phyloP scores from a whole-genome alignment of 2,888 invertebrate genomes.

The Lepidochrysops patricia region DNA sequence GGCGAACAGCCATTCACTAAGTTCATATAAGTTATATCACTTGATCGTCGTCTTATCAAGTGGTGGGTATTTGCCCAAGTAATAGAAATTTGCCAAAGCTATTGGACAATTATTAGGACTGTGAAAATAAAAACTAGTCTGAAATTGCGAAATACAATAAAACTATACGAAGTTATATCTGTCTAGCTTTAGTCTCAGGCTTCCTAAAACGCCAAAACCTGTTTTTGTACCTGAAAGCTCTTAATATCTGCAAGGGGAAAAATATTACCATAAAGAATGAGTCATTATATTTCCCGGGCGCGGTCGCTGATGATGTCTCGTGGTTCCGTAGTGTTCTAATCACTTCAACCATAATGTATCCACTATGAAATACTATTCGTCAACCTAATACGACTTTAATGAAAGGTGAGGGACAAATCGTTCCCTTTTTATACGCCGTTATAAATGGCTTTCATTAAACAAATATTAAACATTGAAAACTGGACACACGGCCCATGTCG shows the following conservation, averaged over 20 bases:
- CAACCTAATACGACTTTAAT: conserved; percentile 9
- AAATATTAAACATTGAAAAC: not conserved
- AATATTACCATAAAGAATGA: not conserved
- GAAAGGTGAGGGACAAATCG: not conserved
- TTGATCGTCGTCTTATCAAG: no score
- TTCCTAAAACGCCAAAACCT: no score
- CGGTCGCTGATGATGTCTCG: not conserved
- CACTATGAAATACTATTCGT: not conserved
- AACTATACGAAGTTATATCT: no score
- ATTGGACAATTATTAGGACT: no score
- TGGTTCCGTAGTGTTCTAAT: not conserved
- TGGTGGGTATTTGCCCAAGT: no score
- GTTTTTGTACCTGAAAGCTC: no score
- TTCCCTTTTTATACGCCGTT: not conserved
- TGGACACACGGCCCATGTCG: not conserved
- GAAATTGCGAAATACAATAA: no score
- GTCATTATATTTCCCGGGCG: not conserved
- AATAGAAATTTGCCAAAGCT: no score
- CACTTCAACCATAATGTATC: not conserved
- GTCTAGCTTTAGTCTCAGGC: no score
- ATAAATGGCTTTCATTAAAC: conserved; percentile 1
- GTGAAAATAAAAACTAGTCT: no score
- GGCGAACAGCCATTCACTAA: no score
- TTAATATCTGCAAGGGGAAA: not conserved
- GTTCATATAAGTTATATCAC: no score